A percentile compares a stretch with the other conserved stretches of the same genome.
Conservation (phyloP, 2,113 vertebrate genomes). For the Bombycilla garrulus region DNA sequence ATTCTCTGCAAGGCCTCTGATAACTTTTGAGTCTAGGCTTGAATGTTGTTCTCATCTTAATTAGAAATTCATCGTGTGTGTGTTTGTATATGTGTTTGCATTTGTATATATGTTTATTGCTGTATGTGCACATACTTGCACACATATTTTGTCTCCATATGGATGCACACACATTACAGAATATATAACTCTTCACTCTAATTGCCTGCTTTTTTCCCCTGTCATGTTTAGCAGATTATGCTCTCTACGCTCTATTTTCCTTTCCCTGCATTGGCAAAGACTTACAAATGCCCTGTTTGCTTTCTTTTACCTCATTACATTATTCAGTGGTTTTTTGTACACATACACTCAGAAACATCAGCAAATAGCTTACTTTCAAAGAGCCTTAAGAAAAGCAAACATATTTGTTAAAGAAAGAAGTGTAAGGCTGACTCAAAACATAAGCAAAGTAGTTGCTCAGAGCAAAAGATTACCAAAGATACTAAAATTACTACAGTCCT, state of each 20-base stretch:
- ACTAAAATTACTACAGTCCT: background rate
- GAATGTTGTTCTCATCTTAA: constrained; percentile 61
- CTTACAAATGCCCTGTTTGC: constrained; percentile 57
- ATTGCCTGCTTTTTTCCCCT: constrained; percentile 41
- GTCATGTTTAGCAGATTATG: constrained; percentile 57
- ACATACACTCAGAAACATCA: constrained; percentile 36
- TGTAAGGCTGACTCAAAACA: background rate
- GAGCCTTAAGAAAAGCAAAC: background rate
- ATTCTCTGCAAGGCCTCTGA: constrained; percentile 72
- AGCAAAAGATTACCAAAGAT: background rate
- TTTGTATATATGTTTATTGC: background rate
- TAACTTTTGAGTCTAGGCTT: constrained; percentile 59
- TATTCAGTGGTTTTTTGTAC: constrained; percentile 56
- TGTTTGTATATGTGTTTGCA: background rate
- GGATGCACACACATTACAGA: constrained; percentile 9
- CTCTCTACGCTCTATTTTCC: constrained; percentile 33
- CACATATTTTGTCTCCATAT: constrained; percentile 31
- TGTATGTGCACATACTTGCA: background rate
- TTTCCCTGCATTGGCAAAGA: constrained; percentile 44
- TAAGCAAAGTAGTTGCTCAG: background rate
- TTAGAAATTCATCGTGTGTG: background rate
- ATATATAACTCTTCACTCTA: constrained; percentile 36
- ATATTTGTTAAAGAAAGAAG: background rate
- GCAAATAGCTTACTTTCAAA: constrained; percentile 62
- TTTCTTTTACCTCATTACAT: constrained; percentile 64